Evolutionary conservation across 2,113 vertebrate genomes (phyloP), one percentile per base, ranked within the genome.

Genomic region (Brachyhypopomus occidentalis): DNA sequence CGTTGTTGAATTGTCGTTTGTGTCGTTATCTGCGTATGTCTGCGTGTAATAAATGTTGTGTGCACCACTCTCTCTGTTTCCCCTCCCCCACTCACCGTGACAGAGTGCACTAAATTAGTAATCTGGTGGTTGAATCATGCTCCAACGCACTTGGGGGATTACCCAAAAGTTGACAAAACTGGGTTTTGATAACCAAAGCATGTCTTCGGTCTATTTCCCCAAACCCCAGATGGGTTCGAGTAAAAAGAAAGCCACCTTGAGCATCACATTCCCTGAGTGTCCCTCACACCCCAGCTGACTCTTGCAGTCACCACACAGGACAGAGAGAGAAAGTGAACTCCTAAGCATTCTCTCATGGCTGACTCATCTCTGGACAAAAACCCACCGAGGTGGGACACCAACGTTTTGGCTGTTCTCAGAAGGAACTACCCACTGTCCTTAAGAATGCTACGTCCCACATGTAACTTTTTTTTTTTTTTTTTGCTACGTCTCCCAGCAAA

Each of bases 311-410:
- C 38, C 22, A 58, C 36, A 8, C 22, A 58, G 30, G n/a, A 63
- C 41, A 48, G 30, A 25, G 22, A 79, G 22, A 25, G 6, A 59
- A 45, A 71, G 12, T 78, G n/a, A 71, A 27, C 27, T 78, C 9
- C 60, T 72, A 34, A 45, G 1, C 19, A 17, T n/a, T n/a, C n/a
- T n/a, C n/a, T n/a, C 19, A 22, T 20, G 25, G 34, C 3, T 81
- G 79, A 75, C 59, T 75, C 79, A 58, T 58, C 66, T 66, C 79
- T 56, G 27, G 74, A 80, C 22, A 73, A 72, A 64, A 30, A 11
- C 66, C 38, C 45, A 74, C 45, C 20, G 48, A 16, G 64, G 62
- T 34, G 36, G 60, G 36, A 71, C 41, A 34, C 9, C 34, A 58
- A n/a, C 7, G 62, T 34, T 2, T 12, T 23, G 66, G 74, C 45